Evolutionary conservation across 2,888 invertebrate genomes (phyloP), one percentile per base, ranked within the genome.

Genomic region (Cosmia pyralina): DNA sequence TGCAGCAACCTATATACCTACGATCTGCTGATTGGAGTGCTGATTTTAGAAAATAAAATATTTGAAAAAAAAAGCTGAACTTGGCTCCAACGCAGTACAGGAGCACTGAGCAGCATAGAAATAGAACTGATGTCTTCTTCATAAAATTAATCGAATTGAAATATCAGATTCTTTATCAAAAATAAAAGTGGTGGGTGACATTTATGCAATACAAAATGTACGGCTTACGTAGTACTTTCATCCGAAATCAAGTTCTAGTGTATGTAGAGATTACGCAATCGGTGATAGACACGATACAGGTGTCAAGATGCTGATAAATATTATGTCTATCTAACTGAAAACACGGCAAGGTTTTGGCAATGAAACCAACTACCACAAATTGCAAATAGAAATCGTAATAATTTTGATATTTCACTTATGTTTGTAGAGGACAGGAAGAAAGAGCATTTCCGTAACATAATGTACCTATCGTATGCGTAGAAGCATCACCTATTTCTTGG

Each of bases 311-410:
- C 75, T 81, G 81, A 82, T 81, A 83, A 83, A 87, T 83, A 79
- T 72, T 71, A 65, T 60, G 79, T 72, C 71, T 38, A 38, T 38
- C 38, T 65, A 66, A 74, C 70, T 66, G 65, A 77, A 81, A 77
- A 81, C 75, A 77, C 58, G 63, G 64, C 67, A 64, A 68, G 63
- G 58, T 81, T 82, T 85, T 87, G 87, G 85, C 87, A 87, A 79
- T 76, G 81, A 76, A 68, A 76, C 67, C n/a, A n/a, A n/a, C 70
- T 60, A 77, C 76, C 59, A 69, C 53, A 75, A 66, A 75, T 77
- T 60, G 57, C 68, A 80, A 77, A 84, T 84, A 72, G 74, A 75
- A 77, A 71, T 64, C 53, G 71, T 67, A 72, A 80, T 79, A 67
- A 85, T 72, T 65, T 73, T 65, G 59, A 78, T 72, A 69, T 70